phyloP scores from a whole-genome alignment of 2,113 vertebrate species.

The Narcine bancroftii region DNA sequence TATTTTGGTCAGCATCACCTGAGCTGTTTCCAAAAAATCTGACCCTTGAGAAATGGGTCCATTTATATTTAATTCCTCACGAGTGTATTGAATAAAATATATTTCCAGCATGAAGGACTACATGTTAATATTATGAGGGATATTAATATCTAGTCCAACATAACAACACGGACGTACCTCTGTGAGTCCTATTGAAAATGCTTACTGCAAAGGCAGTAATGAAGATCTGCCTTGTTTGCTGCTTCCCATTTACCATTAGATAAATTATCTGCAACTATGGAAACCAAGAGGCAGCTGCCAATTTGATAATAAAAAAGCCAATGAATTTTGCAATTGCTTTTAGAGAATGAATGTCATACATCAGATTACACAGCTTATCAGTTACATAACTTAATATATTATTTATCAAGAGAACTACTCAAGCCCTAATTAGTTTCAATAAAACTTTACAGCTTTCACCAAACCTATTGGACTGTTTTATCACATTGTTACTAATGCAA shows the following conservation, averaged over 20 bases:
- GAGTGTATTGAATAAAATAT: background rate
- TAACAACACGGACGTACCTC: background rate
- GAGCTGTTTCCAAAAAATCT: background rate
- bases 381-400: background rate
- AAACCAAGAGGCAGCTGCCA: background rate
- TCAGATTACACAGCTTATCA: conserved; percentile 6
- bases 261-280: background rate
- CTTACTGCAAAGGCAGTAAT: background rate
- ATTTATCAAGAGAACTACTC: background rate
- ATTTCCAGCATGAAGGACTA: background rate
- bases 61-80: background rate
- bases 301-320: background rate
- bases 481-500: background rate
- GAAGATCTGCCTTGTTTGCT: background rate
- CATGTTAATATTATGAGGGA: too few species aligned
- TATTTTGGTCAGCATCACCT: too few species aligned
- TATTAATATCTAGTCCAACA: too few species aligned
- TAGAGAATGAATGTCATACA: background rate
- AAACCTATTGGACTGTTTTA: background rate
- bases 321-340: background rate
- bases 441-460: background rate
- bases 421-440: conserved; percentile 16
- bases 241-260: background rate
- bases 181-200: background rate
- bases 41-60: background rate